Base-by-base conservation (phyloP, 2,888 invertebrate genomes). In the Leucozona laternaria region DNA sequence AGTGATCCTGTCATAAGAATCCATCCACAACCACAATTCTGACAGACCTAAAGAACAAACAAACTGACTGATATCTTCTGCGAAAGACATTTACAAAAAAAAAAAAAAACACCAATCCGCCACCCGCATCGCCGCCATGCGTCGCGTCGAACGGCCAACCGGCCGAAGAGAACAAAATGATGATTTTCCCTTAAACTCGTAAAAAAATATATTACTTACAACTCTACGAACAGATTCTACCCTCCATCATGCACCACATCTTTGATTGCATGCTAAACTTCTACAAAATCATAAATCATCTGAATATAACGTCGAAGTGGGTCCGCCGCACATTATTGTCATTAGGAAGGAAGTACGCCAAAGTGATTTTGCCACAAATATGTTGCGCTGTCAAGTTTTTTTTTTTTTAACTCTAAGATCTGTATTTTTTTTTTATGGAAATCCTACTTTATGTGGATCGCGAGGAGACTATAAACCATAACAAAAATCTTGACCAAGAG, bases 301-400 rank as follows among this genome's bases (percentile, higher is more conserved):
- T 17, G 15, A 60, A 77, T 68, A 80, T 68, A 80, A 48, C 68
- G 85, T 73, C 68, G 77, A 31, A 66, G 53, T 68, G 40, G 68
- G 68, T 68, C 72, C 80, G 81, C 81, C 66, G n/a, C n/a, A 58
- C 76, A 80, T 60, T 53, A 85, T 85, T 85, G 85, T 85, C 81
- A 81, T 85, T 77, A 77, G 81, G 81, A 73, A 80, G 85, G 85
- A 85, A 85, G 85, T 85, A 85, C 85, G 85, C 85, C 81, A 77
- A 85, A 81, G 77, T 85, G 80, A 85, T 73, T 85, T 85, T 62
- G 85, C 85, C 76, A 66, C 84, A 79, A 13, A 76, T 50, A 78
- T 73, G 60, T 82, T 71, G 43, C 20, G 58, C 71, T 77, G 71
- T 77, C 40, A 58, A 64, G 34, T 31, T 17, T n/a, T 72, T 71